Percentiles rank a stretch among this genome's conserved stretches.
Conservation (phyloP, 2,113 vertebrate species). For the Hypocryptadius cinnamomeus region DNA sequence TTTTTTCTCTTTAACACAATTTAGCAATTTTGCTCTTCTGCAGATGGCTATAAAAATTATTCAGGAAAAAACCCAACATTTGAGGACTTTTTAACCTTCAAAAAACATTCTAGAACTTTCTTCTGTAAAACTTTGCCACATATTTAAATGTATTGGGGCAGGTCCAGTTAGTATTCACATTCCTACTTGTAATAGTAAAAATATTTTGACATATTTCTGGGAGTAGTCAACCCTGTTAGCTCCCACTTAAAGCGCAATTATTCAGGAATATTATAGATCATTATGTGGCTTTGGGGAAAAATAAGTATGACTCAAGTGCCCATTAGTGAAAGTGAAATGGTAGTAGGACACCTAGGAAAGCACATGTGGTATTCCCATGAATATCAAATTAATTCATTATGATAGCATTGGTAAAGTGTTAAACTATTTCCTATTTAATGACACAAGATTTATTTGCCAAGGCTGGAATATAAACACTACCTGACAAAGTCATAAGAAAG, state of each 20-base stretch:
- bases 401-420: conserved; percentile 22
- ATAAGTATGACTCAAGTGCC: conserved; percentile 58
- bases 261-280: conserved; percentile 62
- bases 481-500: background rate
- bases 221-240: conserved; percentile 59
- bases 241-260: conserved; percentile 63
- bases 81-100: conserved; percentile 2
- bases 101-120: background rate
- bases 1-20: background rate
- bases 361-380: conserved; percentile 25
- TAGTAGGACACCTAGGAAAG: conserved; percentile 57
- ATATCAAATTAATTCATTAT: conserved; percentile 56
- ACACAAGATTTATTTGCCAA: conserved; percentile 25
- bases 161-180: background rate
- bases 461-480: conserved; percentile 4
- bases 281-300: conserved; percentile 67
- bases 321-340: conserved; percentile 64
- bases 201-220: conserved; percentile 59
- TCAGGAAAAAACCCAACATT: background rate
- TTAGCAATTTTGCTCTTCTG: background rate
- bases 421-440: conserved; percentile 15
- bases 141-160: background rate
- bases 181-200: conserved; percentile 46
- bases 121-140: background rate
- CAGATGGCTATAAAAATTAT: conserved; percentile 20